Evolutionary conservation across 2,113 vertebrate species (phyloP), one percentile per base, ranked within the genome.

Genomic region (Cephalopterus ornatus): DNA sequence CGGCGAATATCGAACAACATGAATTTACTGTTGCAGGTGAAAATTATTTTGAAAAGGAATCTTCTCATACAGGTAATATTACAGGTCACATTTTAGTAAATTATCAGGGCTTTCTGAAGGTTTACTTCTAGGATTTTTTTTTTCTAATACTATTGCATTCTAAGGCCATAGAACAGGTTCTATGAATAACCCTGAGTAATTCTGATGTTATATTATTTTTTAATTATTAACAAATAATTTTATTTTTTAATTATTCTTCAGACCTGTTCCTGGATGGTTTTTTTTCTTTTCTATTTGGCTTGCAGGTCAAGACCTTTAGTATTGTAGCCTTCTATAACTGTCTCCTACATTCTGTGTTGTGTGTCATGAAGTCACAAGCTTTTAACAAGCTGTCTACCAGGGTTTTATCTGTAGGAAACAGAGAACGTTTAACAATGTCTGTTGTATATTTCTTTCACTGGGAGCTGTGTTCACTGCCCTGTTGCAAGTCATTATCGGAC

Each of bases 61-160:
- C 88, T 67, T 75, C 93, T 76, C 52, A 55, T 68, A 83, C 91
- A 97, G 96, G 97, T 97, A 96, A 97, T 68, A 68, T 47, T 55
- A 39, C 28, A 88, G 78, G 52, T 61, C 58, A 61, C 4, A 12
- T 52, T 89, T 74, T 50, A 85, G 39, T 67, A 37, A 59, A 78
- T 39, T 50, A 41, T 44, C 17, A 56, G 16, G 7, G 2, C 33
- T 83, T 91, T 58, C 16, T 83, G 20, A 56, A 73, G 12, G 1
- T 73, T 58, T 44, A 11, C 6, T 11, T 85, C 42, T 55, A 50
- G 30, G 14, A 49, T 61, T 30, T 55, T 68, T 80, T 89, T 80
- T 89, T 47, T 22, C 5, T 46, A 50, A 35, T 1, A 33, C 6
- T 78, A 77, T 81, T 63, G 7, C 21, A 22, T 46, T 87, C 47